phyloP scores from a whole-genome alignment of 1,140 invertebrate genomes.

The Drosophila yakuba region DNA sequence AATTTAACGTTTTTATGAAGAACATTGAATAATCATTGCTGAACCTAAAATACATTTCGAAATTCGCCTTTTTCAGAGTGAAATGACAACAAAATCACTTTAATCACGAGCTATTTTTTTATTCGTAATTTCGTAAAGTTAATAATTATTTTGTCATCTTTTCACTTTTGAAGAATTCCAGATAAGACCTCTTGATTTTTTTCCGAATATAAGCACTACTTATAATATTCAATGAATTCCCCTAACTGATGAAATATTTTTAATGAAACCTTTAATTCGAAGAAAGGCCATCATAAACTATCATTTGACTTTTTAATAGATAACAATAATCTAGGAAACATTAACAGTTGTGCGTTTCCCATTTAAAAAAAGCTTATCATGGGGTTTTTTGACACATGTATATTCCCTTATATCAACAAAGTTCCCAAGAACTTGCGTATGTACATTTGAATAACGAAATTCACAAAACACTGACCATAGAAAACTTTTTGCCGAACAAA shows the following conservation, averaged over 20 bases:
- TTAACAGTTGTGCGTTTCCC: not conserved
- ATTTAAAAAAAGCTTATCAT: not conserved
- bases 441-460: no score
- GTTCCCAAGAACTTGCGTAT: no score
- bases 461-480: not conserved
- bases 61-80: not conserved
- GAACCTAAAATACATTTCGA: not conserved
- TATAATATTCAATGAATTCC: no score
- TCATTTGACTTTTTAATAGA: not conserved
- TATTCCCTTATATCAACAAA: no score
- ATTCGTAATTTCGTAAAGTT: no score
- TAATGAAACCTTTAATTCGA: no score
- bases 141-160: not conserved
- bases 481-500: not conserved
- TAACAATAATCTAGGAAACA: not conserved
- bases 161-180: not conserved
- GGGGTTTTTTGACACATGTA: not conserved
- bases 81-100: not conserved
- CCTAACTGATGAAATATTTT: no score
- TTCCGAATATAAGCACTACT: no score
- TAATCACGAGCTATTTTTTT: no score
- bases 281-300: no score
- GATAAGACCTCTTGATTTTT: no score
- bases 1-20: not conserved
- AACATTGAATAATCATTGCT: not conserved